Base-by-base conservation (phyloP, 2,797 vertebrate genomes). In the Acipenser transmontanus region DNA sequence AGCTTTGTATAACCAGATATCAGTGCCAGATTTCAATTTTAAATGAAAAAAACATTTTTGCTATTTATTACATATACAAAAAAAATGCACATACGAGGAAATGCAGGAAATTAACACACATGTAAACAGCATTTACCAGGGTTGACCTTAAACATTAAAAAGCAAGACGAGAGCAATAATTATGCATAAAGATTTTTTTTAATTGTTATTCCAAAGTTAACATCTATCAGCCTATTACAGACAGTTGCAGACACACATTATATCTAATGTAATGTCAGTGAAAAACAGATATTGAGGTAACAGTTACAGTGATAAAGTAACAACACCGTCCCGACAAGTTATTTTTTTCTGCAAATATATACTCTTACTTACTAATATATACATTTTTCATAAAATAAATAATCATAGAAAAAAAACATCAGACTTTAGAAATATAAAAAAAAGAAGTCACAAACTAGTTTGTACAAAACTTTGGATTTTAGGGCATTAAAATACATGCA, bases 361-460 rank as follows among this genome's bases (percentile, higher is more conserved):
- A 93, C 84, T 90, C 90, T 93, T 86, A 85, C 81, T 84, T 79
- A 81, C 92, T 93, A 93, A 92, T 94, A 94, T 95, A 84, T 93
- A 96, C 93, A 95, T 85, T 82, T 87, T 85, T 84, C 79, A 84
- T 87, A 80, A 93, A 95, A 96, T 96, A 96, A 96, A 96, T 96
- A 95, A 91, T 92, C 86, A 92, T 92, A 87, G n/a, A n/a, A 89
- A 93, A 91, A 87, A 34, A 90, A 83, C 86, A 89, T 88, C 83
- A 66, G 81, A 84, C 86, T 89, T 89, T 89, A 88, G 85, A 85
- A 87, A 86, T 83, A 74, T 75, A 80, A 78, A 78, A 83, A 86
- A 90, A 34, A 4, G 34, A 76, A 91, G 86, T 72, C 73, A 77
- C 80, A 71, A 76, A 77, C 87, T 91, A 90, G 73, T 91, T 90